Evolutionary conservation across 2,113 vertebrate species (phyloP).

Genomic region (Furnarius figulus): DNA sequence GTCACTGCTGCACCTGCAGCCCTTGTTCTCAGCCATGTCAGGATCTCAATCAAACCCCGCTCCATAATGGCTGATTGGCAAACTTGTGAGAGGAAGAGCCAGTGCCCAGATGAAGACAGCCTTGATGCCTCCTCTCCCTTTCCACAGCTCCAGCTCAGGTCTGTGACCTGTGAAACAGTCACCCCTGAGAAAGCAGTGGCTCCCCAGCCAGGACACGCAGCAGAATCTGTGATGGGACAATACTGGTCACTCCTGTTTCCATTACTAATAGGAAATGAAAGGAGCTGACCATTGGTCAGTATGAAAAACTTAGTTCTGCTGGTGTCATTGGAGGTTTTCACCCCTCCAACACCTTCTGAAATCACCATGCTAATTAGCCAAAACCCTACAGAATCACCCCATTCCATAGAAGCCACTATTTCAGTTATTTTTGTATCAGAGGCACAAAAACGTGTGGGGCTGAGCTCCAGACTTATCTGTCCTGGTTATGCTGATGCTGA

Average conservation of each 20-base stretch:
- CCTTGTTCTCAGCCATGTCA: neutral
- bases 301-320: neutral
- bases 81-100: neutral
- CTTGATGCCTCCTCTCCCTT: neutral
- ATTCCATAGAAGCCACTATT: neutral
- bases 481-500: rapidly evolving
- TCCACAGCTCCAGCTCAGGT: neutral
- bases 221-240: neutral
- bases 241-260: neutral
- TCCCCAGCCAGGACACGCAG: neutral
- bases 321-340: neutral
- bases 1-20: neutral
- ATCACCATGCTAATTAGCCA: neutral
- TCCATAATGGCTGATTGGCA: neutral
- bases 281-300: neutral
- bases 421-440: neutral
- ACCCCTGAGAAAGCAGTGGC: neutral
- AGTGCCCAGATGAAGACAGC: neutral
- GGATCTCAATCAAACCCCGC: neutral
- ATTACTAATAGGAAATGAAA: neutral
- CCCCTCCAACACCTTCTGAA: neutral
- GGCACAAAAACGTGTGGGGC: neutral
- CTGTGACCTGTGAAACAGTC: neutral
- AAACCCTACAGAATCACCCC: neutral
- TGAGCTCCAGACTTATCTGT: neutral